Conservation (phyloP, 2,888 invertebrate genomes). For the Tethea ocularis region DNA sequence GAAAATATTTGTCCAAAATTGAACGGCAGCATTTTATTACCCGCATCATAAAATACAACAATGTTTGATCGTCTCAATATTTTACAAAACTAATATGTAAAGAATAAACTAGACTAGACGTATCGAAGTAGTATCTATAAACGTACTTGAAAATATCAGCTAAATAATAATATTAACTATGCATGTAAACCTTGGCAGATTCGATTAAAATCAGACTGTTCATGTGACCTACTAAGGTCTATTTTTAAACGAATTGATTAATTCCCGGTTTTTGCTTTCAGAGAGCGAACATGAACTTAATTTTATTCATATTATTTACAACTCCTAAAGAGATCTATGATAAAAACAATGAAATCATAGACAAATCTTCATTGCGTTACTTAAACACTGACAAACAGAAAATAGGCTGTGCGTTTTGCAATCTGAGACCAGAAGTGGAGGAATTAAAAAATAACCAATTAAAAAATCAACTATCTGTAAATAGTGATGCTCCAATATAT, state of each 20-base stretch:
- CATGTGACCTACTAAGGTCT: no score
- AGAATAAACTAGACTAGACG: background rate
- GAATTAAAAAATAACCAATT: background rate
- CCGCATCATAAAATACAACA: background rate
- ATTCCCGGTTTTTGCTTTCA: background rate
- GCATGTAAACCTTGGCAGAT: no score
- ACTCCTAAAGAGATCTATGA: background rate
- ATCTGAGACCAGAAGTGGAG: background rate
- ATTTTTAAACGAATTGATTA: no score
- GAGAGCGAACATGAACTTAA: conserved; percentile 1
- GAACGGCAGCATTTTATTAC: background rate
- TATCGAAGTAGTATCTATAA: background rate
- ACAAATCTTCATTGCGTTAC: background rate
- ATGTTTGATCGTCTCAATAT: background rate
- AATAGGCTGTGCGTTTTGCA: background rate
- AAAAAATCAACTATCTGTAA: background rate
- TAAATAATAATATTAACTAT: no score
- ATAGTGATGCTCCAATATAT: background rate
- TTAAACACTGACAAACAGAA: background rate
- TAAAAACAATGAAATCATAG: background rate
- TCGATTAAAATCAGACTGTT: no score
- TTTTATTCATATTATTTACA: background rate
- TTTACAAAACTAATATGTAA: background rate
- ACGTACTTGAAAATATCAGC: background rate
- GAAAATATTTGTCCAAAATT: background rate